Base-by-base conservation (phyloP, 1,140 invertebrate genomes). In the Choristoneura fumiferana region DNA sequence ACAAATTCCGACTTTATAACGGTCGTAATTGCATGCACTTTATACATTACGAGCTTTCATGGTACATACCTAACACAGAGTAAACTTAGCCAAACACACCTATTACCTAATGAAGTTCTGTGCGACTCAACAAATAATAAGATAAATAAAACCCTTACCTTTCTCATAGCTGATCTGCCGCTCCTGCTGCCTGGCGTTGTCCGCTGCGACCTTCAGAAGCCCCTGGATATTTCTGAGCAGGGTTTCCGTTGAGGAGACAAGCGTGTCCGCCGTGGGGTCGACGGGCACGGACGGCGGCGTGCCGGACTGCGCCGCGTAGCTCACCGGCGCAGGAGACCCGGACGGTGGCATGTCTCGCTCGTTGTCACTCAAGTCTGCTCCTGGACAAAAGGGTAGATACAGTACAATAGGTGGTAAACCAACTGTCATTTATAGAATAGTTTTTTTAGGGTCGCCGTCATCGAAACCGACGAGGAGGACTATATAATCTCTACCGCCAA, bases 81-180 rank as follows among this genome's bases (percentile, higher is more conserved):
- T n/a, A 45, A 45, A 45, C 10, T 8, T 10, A 45, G 4, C 0
- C 15, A 15, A 29, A 2, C 2, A 29, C 22, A n/a, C n/a, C n/a
- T 6, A 14, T 38, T 38, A 22, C 40, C 40, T 45, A 22, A 14
- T 10, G 8, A 9, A 37, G 35, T 9, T 37, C 2, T 37, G n/a
- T 37, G 35, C n/a, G n/a, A n/a, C n/a, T n/a, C n/a, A n/a, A n/a
- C n/a, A n/a, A 29, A 29, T 29, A 29, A 4, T 4, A 33, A 61
- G n/a, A n/a, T n/a, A n/a, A n/a, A n/a, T n/a, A 14, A 36, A 9
- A 54, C 9, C 64, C 79, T 76, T 91, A 98, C 97, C 96, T 97
- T 98, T 98, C 91, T 98, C 97, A 86, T 97, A 96, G 91, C 95
- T 97, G 84, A 98, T 96, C 90, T 98, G 96, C 67, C 96, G 92